phyloP scores from a whole-genome alignment of 1,140 invertebrate genomes.

The Tenebrio molitor region DNA sequence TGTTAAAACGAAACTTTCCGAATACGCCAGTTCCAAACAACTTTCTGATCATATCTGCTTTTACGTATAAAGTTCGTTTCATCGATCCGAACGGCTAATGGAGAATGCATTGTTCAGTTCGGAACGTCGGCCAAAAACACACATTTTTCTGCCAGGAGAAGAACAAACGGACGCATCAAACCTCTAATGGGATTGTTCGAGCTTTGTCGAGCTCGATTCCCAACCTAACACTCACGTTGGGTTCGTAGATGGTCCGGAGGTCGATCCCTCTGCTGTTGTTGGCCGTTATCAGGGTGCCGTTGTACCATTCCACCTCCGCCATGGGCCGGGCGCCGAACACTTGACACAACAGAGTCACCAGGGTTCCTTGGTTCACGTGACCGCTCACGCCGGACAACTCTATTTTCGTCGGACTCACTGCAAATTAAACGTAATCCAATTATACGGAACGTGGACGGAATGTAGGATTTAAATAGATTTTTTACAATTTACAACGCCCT shows the following conservation, averaged over 20 bases:
- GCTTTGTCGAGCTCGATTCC: not conserved
- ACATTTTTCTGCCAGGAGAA: no score
- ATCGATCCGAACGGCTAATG: not conserved
- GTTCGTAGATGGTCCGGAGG: slow-evolving; percentile 64
- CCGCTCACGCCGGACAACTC: slow-evolving; percentile 79
- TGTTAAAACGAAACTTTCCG: slow-evolving; percentile 28
- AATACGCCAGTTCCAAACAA: slow-evolving; percentile 16
- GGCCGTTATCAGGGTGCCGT: slow-evolving; percentile 70
- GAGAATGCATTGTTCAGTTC: not conserved
- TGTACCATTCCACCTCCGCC: slow-evolving; percentile 88
- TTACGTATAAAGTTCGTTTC: no score
- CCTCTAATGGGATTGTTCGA: no score
- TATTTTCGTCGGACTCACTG: slow-evolving; percentile 84
- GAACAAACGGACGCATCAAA: no score
- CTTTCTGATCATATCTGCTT: slow-evolving; percentile 4
- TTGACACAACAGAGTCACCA: slow-evolving; percentile 82
- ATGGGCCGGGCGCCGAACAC: slow-evolving; percentile 84
- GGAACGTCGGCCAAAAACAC: no score
- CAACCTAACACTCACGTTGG: slow-evolving; percentile 64
- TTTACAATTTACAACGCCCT: not conserved
- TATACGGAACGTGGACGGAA: not conserved
- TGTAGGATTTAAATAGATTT: not conserved
- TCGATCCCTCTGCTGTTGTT: not conserved
- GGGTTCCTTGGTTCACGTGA: slow-evolving; percentile 82
- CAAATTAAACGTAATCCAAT: slow-evolving; percentile 63